Base-by-base conservation (phyloP, 2,113 vertebrate species). In the human region DNA sequence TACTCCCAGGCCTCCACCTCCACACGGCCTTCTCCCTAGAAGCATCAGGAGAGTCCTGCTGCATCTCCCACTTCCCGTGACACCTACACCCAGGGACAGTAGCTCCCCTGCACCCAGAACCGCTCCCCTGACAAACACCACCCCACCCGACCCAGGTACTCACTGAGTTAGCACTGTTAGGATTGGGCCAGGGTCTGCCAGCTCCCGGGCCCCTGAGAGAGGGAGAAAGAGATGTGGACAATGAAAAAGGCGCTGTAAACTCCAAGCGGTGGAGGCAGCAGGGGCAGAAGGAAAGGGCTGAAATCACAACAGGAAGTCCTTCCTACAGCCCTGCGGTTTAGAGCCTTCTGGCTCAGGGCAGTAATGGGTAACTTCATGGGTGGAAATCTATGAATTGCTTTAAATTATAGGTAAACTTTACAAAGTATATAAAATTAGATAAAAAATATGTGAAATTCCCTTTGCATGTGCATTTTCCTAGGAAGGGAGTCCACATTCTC, bases 131-230 rank as follows among this genome's bases (percentile, higher is more conserved):
- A 48, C 57, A 48, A 73, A 38, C 3, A 32, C 11, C 27, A 9
- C 32, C 66, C 45, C 30, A 59, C 55, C 82, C 0, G 0, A 32
- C 25, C 55, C 23, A 3, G 40, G 93, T 97, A 98, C 99, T 99
- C 98, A 99, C 99, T 98, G 99, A 99, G 98, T 99, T 99, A 99
- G 99, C 99, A 98, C 99, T 99, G 99, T 99, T 99, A 94, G 99
- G 99, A 98, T 99, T 99, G 85, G 99, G 99, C 99, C 99, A 99
- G 91, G 99, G 99, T 98, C 99, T 99, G 86, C 99, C 99, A 0
- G 99, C 99, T 81, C 99, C 99, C 0, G 99, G 99, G 92, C 99
- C 99, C 99, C 99, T 99, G 96, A 55, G 72, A 92, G 8, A 45
- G 59, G 70, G 80, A 88, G 32, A 88, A 59, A 98, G 82, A 95